phyloP scores from a whole-genome alignment of 2,797 vertebrate species.

The Lagocephalus sceleratus region DNA sequence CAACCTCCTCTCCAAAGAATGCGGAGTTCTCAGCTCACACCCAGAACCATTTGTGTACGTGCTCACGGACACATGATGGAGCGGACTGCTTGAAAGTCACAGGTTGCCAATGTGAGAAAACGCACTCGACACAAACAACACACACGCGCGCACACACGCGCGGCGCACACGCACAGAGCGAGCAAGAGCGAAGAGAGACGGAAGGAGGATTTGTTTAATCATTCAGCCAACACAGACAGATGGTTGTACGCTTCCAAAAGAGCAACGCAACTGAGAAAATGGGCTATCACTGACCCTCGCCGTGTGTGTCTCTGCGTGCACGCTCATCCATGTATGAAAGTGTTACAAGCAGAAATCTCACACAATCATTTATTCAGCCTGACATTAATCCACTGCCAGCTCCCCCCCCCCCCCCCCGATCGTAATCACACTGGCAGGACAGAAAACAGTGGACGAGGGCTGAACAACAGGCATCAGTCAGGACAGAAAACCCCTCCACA shows the following conservation, averaged over 20 bases:
- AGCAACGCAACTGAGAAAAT: constrained; percentile 65
- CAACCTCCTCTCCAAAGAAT: no score
- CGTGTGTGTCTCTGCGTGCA: constrained; percentile 39
- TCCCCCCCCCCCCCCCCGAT: constrained; percentile 41
- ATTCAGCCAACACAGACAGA: constrained; percentile 75
- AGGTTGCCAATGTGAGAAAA: constrained; percentile 32
- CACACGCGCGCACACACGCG: constrained; percentile 10
- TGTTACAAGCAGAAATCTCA: constrained; percentile 50
- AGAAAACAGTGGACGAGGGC: constrained; percentile 42
- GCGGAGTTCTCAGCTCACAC: no score
- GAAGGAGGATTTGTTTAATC: constrained; percentile 67
- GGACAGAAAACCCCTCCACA: constrained; percentile 41
- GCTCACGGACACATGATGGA: no score
- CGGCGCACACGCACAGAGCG: constrained; percentile 11
- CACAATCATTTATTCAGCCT: constrained; percentile 43
- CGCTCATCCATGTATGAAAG: constrained; percentile 40
- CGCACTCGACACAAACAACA: no score
- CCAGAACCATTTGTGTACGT: no score
- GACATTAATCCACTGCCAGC: constrained; percentile 40
- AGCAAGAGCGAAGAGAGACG: constrained; percentile 14
- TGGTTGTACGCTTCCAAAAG: constrained; percentile 75
- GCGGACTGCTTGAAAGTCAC: constrained; percentile 24
- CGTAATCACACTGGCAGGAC: constrained; percentile 49
- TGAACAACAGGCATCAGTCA: constrained; percentile 54
- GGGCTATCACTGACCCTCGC: constrained; percentile 64